Percentiles rank a stretch among this genome's conserved stretches.
Evolutionary conservation across 2,797 vertebrate species (phyloP).

Genomic region (Eleutherodactylus coqui): DNA sequence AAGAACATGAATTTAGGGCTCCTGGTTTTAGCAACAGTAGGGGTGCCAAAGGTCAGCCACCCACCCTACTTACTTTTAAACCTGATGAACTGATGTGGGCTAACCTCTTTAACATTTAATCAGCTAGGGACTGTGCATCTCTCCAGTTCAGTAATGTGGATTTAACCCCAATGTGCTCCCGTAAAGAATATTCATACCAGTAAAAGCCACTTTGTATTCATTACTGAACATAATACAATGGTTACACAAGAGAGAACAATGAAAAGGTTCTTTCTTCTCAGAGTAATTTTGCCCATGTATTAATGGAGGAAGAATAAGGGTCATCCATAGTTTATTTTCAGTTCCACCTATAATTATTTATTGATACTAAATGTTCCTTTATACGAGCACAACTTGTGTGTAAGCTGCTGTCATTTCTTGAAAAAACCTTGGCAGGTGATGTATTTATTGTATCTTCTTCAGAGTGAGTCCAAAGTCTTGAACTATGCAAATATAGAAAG

Average conservation of each 20-base stretch:
- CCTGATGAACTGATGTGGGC: not conserved
- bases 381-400: not conserved
- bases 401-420: not conserved
- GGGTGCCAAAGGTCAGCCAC: not conserved
- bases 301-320: constrained; percentile 1
- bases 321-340: constrained; percentile 40
- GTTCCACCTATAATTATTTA: constrained; percentile 40
- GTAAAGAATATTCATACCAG: not conserved
- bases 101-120: not conserved
- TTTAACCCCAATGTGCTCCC: not conserved
- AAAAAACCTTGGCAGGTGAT: constrained; percentile 5
- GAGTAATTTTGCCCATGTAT: constrained; percentile 7
- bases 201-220: constrained; percentile 8
- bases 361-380: constrained; percentile 29
- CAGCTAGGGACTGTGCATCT: not conserved
- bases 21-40: not conserved
- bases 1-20: not conserved
- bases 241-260: constrained; percentile 32
- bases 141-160: not conserved
- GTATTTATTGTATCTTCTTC: not conserved
- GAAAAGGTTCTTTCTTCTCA: constrained; percentile 34
- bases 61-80: not conserved
- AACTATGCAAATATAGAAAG: not conserved
- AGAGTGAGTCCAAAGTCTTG: not conserved
- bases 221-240: not conserved